Evolutionary conservation across 2,113 vertebrate genomes (phyloP).

Genomic region (Hyaena hyaena): DNA sequence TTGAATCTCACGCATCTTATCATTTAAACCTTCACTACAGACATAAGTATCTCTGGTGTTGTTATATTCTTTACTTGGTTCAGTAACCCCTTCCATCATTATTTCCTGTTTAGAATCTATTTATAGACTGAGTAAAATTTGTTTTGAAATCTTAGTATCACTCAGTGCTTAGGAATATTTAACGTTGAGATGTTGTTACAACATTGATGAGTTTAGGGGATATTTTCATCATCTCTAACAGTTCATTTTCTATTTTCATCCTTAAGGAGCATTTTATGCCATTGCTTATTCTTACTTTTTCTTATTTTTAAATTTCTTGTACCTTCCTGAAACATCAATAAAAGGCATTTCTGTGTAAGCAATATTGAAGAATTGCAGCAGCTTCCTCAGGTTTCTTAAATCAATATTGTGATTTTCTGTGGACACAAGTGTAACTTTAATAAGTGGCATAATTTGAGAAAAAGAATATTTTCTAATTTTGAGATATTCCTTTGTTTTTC

Average conservation of each 20-base stretch:
- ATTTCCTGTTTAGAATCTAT: background rate
- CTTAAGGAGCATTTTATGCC: background rate
- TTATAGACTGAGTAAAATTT: background rate
- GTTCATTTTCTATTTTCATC: slow-evolving; percentile 30
- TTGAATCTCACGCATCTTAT: background rate
- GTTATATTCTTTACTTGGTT: slow-evolving; percentile 15
- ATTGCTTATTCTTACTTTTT: background rate
- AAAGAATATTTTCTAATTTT: background rate
- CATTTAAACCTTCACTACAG: background rate
- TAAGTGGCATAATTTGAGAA: background rate
- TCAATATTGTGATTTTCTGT: background rate
- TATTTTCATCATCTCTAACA: background rate
- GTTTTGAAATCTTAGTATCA: background rate
- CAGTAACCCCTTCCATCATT: background rate
- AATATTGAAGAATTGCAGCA: background rate
- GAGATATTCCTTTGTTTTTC: background rate
- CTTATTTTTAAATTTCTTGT: background rate
- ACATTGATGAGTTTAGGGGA: background rate
- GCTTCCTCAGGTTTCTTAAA: background rate
- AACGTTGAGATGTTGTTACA: background rate
- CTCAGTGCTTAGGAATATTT: background rate
- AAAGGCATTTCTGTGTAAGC: background rate
- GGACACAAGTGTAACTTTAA: background rate
- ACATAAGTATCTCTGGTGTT: background rate
- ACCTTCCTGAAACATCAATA: background rate